These are phyloP conservation scores for Trissolcus brochymenae DNA, from an alignment of 2,888 invertebrate genomes.

Conservation along the genomic window DNA sequence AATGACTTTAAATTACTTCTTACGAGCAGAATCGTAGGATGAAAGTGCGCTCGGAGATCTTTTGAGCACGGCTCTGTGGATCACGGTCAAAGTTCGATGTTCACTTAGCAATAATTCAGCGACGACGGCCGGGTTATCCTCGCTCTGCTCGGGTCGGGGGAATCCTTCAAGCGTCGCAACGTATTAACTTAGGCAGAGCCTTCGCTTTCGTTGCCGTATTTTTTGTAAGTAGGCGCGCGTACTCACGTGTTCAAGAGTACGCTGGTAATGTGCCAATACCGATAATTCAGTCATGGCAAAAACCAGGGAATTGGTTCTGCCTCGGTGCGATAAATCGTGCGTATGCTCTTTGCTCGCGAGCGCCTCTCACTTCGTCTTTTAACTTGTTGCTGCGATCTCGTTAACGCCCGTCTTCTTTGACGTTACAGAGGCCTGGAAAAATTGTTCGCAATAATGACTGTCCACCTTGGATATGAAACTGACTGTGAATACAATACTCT, in stretches of 20 bases:
- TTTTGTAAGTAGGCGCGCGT: conserved; percentile 57
- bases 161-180: conserved; percentile 60
- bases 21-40: conserved; percentile 9
- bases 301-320: conserved; percentile 67
- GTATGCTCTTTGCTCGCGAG: conserved; percentile 44
- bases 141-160: conserved; percentile 57
- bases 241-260: conserved; percentile 62
- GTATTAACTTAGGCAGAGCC: conserved; percentile 55
- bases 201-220: conserved; percentile 44
- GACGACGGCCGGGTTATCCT: conserved; percentile 61
- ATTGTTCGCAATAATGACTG: too few relatives aligned
- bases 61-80: conserved; percentile 39
- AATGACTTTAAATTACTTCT: not conserved
- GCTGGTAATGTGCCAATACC: conserved; percentile 70
- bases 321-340: conserved; percentile 61
- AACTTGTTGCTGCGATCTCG: conserved; percentile 61
- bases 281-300: conserved; percentile 72
- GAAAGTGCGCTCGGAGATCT: conserved; percentile 39
- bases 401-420: conserved; percentile 59
- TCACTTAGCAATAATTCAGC: conserved; percentile 72
- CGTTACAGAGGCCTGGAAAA: conserved; percentile 23
- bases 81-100: conserved; percentile 69
- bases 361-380: conserved; percentile 61
- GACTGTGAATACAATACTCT: conserved; percentile 11
- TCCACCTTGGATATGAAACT: too few relatives aligned